Conservation (phyloP, 1,140 invertebrate species). For the Pogonus chalceus region DNA sequence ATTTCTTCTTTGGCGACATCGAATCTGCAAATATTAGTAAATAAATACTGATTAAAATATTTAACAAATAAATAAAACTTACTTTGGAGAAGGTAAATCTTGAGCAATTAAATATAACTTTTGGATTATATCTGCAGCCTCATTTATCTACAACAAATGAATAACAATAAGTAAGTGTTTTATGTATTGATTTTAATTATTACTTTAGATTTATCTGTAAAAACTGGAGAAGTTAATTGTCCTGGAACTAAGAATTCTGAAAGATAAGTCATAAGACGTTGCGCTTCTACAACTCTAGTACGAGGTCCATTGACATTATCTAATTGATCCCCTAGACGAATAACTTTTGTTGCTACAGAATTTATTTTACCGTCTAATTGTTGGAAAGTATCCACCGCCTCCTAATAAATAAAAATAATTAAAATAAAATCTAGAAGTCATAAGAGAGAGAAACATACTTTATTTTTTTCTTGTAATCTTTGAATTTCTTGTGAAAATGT, state of each 20-base stretch:
- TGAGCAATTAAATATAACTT: slow-evolving; percentile 93
- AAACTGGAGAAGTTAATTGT: slow-evolving; percentile 73
- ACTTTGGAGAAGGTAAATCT: slow-evolving; percentile 77
- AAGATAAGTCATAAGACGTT: slow-evolving; percentile 88
- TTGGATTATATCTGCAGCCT: slow-evolving; percentile 98
- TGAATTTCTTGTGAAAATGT: slow-evolving; percentile 70
- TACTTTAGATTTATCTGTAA: slow-evolving; percentile 77
- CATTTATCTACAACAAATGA: slow-evolving; percentile 58
- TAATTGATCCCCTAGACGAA: slow-evolving; percentile 94
- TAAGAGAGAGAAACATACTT: slow-evolving; percentile 37
- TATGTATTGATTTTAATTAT: slow-evolving; percentile 12
- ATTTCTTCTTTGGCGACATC: slow-evolving; percentile 85
- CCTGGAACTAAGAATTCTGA: slow-evolving; percentile 85
- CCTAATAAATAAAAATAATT: slow-evolving; percentile 37
- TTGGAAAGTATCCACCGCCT: slow-evolving; percentile 79
- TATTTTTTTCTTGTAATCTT: slow-evolving; percentile 80
- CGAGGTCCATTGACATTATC: slow-evolving; percentile 94
- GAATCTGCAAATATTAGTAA: slow-evolving; percentile 48
- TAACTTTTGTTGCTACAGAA: slow-evolving; percentile 91
- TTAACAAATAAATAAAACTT: slow-evolving; percentile 21
- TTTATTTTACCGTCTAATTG: slow-evolving; percentile 93
- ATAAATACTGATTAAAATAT: background rate
- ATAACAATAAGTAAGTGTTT: slow-evolving; percentile 11
- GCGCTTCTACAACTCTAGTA: slow-evolving; percentile 86
- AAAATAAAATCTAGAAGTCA: background rate